phyloP scores from a whole-genome alignment of 2,797 vertebrate species.

The Botia kubotai region DNA sequence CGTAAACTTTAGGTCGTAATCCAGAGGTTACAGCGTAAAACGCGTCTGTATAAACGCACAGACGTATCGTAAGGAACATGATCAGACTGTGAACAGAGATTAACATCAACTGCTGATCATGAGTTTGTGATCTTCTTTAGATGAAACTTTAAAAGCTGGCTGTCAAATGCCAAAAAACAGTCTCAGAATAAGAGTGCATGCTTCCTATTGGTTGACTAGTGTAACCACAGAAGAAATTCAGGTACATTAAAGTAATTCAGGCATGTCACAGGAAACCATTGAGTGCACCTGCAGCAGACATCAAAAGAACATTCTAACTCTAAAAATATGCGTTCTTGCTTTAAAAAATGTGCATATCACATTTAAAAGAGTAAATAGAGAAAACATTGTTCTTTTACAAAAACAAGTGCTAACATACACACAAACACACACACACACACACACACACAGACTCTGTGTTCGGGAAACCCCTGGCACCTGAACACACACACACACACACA shows the following conservation, averaged over 20 bases:
- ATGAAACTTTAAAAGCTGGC: constrained; percentile 59
- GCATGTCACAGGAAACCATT: constrained; percentile 55
- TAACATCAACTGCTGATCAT: constrained; percentile 67
- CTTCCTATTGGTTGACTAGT: constrained; percentile 67
- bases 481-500: no score
- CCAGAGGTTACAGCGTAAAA: constrained; percentile 63
- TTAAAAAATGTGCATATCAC: neutral
- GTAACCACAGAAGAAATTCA: constrained; percentile 70
- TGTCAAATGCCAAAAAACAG: constrained; percentile 73
- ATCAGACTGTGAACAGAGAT: constrained; percentile 38
- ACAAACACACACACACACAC: no score
- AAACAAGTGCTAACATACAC: neutral
- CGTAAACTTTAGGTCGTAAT: neutral
- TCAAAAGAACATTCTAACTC: neutral
- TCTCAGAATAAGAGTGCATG: constrained; percentile 74
- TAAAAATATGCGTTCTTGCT: neutral
- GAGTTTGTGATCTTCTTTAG: constrained; percentile 62
- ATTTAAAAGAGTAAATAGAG: no score
- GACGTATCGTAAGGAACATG: no score
- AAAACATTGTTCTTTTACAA: no score
- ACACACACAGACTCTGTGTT: no score
- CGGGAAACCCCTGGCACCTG: no score
- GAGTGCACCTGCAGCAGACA: constrained; percentile 31
- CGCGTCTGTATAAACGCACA: no score
- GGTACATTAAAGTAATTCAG: constrained; percentile 63